Base-by-base conservation (phyloP, 2,888 invertebrate species). In the Sarcophaga subvicina region DNA sequence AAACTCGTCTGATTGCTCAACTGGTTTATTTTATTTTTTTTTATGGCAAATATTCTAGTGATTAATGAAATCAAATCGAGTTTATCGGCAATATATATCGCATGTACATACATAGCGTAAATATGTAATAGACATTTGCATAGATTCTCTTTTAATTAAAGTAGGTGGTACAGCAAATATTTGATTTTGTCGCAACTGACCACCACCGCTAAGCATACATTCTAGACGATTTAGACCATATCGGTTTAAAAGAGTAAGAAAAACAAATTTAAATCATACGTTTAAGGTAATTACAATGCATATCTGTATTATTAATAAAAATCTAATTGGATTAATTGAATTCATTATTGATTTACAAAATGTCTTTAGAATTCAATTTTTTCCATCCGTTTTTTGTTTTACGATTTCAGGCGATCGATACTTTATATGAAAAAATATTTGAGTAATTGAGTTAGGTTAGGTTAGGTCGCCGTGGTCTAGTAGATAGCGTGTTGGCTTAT, bases 21-120 rank as follows among this genome's bases (percentile, higher is more conserved):
- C 84, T 71, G 84, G 84, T 76, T 84, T 79, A 10, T 37, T 37
- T 37, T 37, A 37, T 37, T 54, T 14, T 54, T 54, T 54, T 12
- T 54, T 17, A 54, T 5, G 11, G 72, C 84, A 80, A 84, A 84
- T 75, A 80, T 84, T 84, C 79, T 83, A 63, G 47, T 75, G 83
- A 83, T 83, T 79, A 79, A 83, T 83, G 54, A 64, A 79, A 49
- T 69, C 73, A 79, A 79, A 63, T 69, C 54, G 17, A 54, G 45
- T 47, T 69, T 78, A 60, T 73, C 54, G n/a, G n/a, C 25, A 2
- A 22, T n/a, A 17, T 25, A 10, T 22, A 62, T n/a, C 70, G 14
- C 45, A 20, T 20, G 20, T 22, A 77, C 17, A 11, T 71, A 64
- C 45, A 22, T 20, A 62, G 6, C 20, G 54, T 54, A 54, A 77